Evolutionary conservation across 2,888 invertebrate species (phyloP).

Genomic region (Perithous albicinctus): DNA sequence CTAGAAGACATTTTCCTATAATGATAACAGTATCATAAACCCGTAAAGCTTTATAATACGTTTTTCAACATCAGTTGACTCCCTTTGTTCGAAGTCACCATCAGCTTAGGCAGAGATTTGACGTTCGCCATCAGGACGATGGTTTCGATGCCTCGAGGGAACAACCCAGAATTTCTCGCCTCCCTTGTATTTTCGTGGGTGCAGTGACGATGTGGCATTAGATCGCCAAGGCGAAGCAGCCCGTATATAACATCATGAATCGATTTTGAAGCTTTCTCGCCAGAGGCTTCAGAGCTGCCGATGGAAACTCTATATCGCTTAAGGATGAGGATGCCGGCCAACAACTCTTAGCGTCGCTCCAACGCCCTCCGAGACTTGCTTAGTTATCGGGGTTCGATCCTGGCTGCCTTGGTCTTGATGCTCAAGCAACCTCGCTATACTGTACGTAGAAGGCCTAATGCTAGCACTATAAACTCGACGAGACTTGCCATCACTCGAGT

Average conservation of each 20-base stretch:
- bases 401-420: slow-evolving; percentile 8
- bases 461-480: slow-evolving; percentile 23
- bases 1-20: too few relatives aligned
- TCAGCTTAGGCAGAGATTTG: slow-evolving; percentile 25
- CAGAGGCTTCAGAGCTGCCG: slow-evolving; percentile 22
- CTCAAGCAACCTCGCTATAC: slow-evolving; percentile 9
- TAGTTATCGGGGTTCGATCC: slow-evolving; percentile 52
- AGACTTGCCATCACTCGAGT: slow-evolving; percentile 45
- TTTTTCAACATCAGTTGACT: neutral
- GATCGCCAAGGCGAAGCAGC: slow-evolving; percentile 17
- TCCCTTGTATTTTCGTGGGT: slow-evolving; percentile 25
- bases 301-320: slow-evolving; percentile 46
- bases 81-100: neutral
- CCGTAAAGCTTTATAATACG: neutral
- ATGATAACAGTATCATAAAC: neutral
- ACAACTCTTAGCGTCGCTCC: slow-evolving; percentile 42
- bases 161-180: slow-evolving; percentile 32
- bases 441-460: slow-evolving; percentile 23
- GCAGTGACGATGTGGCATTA: slow-evolving; percentile 21
- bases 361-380: slow-evolving; percentile 49
- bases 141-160: slow-evolving; percentile 16
- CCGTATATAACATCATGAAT: slow-evolving; percentile 46
- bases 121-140: neutral
- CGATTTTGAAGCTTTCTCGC: slow-evolving; percentile 51
- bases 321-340: slow-evolving; percentile 16